Conservation (phyloP, 2,797 vertebrate genomes). For the Chloroceryle inda region DNA sequence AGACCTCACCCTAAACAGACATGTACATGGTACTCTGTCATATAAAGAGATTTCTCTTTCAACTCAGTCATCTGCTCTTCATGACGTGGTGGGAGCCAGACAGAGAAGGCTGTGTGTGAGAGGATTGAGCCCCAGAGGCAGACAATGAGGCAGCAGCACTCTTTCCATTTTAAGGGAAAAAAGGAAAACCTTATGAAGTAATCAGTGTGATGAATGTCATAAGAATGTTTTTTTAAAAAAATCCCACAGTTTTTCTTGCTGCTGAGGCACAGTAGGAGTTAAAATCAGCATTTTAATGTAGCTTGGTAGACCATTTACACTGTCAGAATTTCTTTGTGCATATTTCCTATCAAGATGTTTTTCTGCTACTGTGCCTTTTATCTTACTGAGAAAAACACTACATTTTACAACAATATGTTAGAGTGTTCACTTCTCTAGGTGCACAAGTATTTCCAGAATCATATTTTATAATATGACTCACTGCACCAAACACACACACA, state of each 20-base stretch:
- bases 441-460: not conserved
- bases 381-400: not conserved
- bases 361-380: not conserved
- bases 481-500: not conserved
- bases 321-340: not conserved
- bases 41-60: not conserved
- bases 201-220: not conserved
- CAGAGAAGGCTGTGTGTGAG: not conserved
- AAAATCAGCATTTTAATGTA: not conserved
- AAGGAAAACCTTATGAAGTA: not conserved
- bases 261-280: not conserved
- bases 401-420: not conserved
- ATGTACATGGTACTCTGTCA: not conserved
- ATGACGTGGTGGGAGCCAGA: not conserved
- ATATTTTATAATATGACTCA: not conserved
- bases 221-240: not conserved
- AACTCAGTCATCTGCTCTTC: not conserved
- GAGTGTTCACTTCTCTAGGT: not conserved
- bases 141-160: not conserved
- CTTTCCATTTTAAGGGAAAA: not conserved
- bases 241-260: not conserved
- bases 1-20: not conserved
- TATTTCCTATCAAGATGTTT: not conserved
- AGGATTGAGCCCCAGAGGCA: not conserved
- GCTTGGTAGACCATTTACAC: not conserved